Base-by-base conservation (phyloP, 1,140 invertebrate species). In the Ceratina japonica region DNA sequence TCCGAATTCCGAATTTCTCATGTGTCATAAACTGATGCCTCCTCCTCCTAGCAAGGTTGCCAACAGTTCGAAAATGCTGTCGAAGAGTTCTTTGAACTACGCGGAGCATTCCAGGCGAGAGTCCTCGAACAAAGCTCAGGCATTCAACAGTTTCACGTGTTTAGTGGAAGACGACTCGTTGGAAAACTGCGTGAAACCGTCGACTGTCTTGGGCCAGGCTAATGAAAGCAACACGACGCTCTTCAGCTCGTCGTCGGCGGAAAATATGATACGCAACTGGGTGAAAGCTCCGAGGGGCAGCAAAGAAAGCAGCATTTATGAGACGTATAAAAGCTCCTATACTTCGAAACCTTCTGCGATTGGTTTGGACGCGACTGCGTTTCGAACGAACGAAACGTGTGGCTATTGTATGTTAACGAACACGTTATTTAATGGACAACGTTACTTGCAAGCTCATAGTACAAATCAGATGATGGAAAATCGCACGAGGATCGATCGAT, bases 191-290 rank as follows among this genome's bases (percentile, higher is more conserved):
- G 13, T 22, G 44, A 24, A 27, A 16, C 24, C 8, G 0, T 18
- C 68, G 0, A 0, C 3, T 2, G 15, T 13, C 1, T 31, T n/a
- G n/a, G 16, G 2, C 3, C 56, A 70, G 4, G 22, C 27, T n/a
- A 49, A 31, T 3, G 75, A 77, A 12, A 87, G 78, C 10, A 63
- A 80, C 27, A 82, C 61, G 10, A 84, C 64, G n/a, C 49, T 66
- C 0, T 81, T 69, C 13, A 85, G 79, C 37, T 80, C 81, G 22
- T 86, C 84, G 4, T 89, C 84, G 0, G 70, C 75, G 0, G 86
- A 89, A 22, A 86, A 89, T 74, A 72, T 83, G 62, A 84, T 87
- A 22, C 64, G 76, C 3, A 77, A 81, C 68, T 85, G 83, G 81
- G 69, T 85, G 8, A 84, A 75, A 18, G 56, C 59, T 49, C 12